Evolutionary conservation across 2,797 vertebrate species (phyloP).

Genomic region (Atherinosoma microstoma): DNA sequence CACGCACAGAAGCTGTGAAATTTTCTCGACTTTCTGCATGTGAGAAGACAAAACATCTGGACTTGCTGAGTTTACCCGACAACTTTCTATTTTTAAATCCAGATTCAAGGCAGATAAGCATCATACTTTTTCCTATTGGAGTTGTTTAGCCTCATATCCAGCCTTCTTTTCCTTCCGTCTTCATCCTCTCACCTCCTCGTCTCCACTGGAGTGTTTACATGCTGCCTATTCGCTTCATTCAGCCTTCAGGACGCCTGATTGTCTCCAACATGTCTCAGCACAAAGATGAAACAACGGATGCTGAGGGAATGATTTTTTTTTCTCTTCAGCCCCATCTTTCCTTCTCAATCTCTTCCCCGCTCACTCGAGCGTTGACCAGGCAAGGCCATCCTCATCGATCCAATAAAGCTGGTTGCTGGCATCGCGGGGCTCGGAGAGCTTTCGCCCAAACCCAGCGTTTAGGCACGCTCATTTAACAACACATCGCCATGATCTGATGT

Average conservation of each 20-base stretch:
- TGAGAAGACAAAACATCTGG: not conserved
- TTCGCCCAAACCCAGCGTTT: slow-evolving; percentile 60
- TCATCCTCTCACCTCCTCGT: slow-evolving; percentile 27
- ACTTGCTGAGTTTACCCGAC: not conserved
- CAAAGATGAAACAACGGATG: slow-evolving; percentile 30
- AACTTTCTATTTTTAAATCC: not conserved
- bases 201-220: slow-evolving; percentile 51
- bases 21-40: not conserved
- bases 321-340: slow-evolving; percentile 21
- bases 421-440: slow-evolving; percentile 57
- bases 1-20: not conserved
- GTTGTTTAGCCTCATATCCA: not conserved
- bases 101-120: not conserved
- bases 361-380: slow-evolving; percentile 59
- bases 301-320: slow-evolving; percentile 19
- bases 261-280: slow-evolving; percentile 45
- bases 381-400: slow-evolving; percentile 76
- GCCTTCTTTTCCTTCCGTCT: not conserved
- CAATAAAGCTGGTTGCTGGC: slow-evolving; percentile 69
- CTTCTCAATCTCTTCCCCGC: slow-evolving; percentile 60
- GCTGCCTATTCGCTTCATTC: slow-evolving; percentile 60
- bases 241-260: slow-evolving; percentile 55
- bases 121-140: not conserved
- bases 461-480: slow-evolving; percentile 67
- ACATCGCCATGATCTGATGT: slow-evolving; percentile 54